phyloP scores from a whole-genome alignment of 1,140 invertebrate species.

The Ceratina calcarata region DNA sequence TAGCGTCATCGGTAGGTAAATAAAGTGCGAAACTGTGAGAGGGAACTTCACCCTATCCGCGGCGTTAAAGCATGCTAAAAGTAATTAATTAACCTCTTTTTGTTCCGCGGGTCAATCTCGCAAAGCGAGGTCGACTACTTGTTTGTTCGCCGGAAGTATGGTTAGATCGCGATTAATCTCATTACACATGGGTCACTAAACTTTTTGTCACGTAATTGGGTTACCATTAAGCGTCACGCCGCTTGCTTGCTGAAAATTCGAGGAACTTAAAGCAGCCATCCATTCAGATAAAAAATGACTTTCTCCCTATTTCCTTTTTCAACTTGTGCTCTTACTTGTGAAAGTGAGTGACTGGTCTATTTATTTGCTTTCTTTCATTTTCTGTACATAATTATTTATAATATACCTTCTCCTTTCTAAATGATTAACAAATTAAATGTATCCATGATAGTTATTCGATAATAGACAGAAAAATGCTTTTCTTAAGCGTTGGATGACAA shows the following conservation, averaged over 20 bases:
- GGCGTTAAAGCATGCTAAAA: conserved; percentile 15
- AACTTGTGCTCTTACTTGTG: no score
- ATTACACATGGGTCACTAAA: conserved; percentile 48
- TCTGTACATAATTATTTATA: no score
- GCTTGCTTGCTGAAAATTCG: neutral
- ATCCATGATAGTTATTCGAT: no score
- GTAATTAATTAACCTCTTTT: conserved; percentile 53
- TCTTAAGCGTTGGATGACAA: neutral
- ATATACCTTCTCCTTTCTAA: no score
- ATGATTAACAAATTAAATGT: neutral
- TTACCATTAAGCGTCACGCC: conserved; percentile 18
- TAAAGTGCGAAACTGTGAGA: conserved; percentile 19
- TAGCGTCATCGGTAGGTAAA: conserved; percentile 18
- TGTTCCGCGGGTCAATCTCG: conserved; percentile 33
- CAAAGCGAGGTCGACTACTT: conserved; percentile 24
- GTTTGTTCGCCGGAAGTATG: conserved; percentile 30
- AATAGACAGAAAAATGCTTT: no score
- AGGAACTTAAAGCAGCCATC: neutral
- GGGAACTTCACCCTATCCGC: neutral
- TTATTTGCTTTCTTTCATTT: no score
- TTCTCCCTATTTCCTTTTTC: no score
- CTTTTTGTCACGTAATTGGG: conserved; percentile 41
- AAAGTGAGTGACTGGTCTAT: no score
- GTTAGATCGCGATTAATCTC: conserved; percentile 44
- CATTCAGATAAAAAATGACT: neutral